Evolutionary conservation across 2,797 vertebrate genomes (phyloP).

Genomic region (Acanthurus lineatus): DNA sequence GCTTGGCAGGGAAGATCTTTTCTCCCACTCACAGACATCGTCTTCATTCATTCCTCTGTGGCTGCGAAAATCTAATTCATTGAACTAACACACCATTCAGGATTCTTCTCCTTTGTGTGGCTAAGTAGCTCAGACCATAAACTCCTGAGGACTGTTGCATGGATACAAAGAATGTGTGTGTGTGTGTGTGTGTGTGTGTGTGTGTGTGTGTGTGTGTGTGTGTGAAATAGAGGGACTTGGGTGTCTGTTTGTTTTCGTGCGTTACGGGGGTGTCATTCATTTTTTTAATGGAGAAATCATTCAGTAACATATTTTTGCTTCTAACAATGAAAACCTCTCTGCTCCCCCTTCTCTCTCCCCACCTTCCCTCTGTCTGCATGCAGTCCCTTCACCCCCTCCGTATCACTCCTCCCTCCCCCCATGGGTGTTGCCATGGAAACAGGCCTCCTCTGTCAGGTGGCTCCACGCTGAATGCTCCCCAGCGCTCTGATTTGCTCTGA

Average conservation of each 20-base stretch:
- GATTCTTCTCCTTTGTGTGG: constrained; percentile 65
- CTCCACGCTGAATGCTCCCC: constrained; percentile 57
- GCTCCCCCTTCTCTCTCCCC: constrained; percentile 20
- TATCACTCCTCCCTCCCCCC: constrained; percentile 22
- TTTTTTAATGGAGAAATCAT: constrained; percentile 48
- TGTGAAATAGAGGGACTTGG: constrained; percentile 10
- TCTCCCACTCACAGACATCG: constrained; percentile 61
- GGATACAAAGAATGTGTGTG: constrained; percentile 64
- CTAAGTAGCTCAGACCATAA: constrained; percentile 66
- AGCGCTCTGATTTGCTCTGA: constrained; percentile 76
- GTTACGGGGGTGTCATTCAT: constrained; percentile 39
- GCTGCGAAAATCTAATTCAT: constrained; percentile 74
- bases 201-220: constrained; percentile 12
- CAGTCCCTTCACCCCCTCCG: constrained; percentile 4
- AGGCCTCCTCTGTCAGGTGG: constrained; percentile 77
- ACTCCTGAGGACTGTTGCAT: constrained; percentile 66
- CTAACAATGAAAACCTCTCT: constrained; percentile 40
- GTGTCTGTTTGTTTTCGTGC: constrained; percentile 19
- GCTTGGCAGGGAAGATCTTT: constrained; percentile 39
- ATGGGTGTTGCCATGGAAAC: constrained; percentile 81
- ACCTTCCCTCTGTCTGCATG: constrained; percentile 29
- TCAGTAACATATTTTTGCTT: constrained; percentile 38
- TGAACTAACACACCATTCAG: constrained; percentile 69
- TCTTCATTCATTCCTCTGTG: constrained; percentile 66
- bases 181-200: constrained; percentile 33